These are phyloP conservation scores for Cotesia congregata DNA, from an alignment of 2,888 invertebrate genomes.

Conservation along the genomic window DNA sequence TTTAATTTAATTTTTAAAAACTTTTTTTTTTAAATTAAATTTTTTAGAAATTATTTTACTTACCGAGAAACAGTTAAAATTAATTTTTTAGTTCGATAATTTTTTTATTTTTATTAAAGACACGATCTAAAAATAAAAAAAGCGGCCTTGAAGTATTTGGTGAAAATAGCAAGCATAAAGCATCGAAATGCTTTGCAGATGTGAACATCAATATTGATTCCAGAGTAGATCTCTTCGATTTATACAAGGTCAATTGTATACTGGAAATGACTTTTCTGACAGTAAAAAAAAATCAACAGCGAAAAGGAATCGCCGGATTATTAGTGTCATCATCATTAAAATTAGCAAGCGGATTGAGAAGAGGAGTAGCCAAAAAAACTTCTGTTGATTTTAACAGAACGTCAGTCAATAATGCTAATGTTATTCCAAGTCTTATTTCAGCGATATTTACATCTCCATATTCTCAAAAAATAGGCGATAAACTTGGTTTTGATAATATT, in stretches of 20 bases:
- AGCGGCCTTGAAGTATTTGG: conserved; percentile 74
- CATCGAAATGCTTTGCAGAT: conserved; percentile 74
- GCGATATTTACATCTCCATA: conserved; percentile 75
- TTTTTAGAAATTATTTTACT: too few relatives aligned
- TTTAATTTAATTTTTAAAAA: too few relatives aligned
- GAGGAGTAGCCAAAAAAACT: conserved; percentile 58
- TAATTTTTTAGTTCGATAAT: too few relatives aligned
- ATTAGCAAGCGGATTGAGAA: conserved; percentile 71
- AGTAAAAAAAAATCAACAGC: conserved; percentile 72
- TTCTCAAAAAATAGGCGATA: conserved; percentile 74
- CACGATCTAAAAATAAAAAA: conserved; percentile 65
- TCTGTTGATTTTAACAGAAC: conserved; percentile 54
- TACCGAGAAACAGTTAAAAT: too few relatives aligned
- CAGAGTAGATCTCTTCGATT: conserved; percentile 75
- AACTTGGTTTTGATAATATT: conserved; percentile 73
- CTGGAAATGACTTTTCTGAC: conserved; percentile 80
- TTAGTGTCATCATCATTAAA: conserved; percentile 74
- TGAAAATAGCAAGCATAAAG: conserved; percentile 73
- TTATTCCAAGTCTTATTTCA: conserved; percentile 73
- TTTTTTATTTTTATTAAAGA: conserved; percentile 45
- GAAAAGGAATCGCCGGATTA: conserved; percentile 73
- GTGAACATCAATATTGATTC: conserved; percentile 78
- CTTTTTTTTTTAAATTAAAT: too few relatives aligned
- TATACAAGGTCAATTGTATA: conserved; percentile 75
- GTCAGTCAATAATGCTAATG: conserved; percentile 62